Evolutionary conservation across 2,888 invertebrate species (phyloP), one percentile per base, ranked within the genome.

Genomic region (Trissolcus brochymenae): DNA sequence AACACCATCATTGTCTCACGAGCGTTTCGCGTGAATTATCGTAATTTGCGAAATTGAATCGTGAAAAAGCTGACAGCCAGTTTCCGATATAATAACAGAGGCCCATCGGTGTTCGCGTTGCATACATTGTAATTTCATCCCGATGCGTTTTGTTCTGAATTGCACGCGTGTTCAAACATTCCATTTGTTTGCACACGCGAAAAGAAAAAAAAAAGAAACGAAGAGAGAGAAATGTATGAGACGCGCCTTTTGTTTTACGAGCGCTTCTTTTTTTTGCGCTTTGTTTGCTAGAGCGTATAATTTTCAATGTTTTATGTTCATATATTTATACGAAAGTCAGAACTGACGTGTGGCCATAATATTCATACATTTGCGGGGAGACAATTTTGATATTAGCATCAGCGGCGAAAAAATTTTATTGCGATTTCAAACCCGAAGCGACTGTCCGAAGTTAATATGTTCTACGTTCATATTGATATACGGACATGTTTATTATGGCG

Each of bases 61-160:
- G 76, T 66, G 64, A 76, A 76, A 76, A 76, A 70, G 76, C 65
- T 65, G 70, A 76, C 76, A 56, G 55, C 60, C 72, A 61, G 65
- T 67, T 76, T 51, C 62, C 50, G 41, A 60, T 76, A 60, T 76
- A 67, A 72, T 76, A 76, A 76, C 62, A 76, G 72, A 46, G 35
- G n/a, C 53, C 66, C 57, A 60, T 41, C 43, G 29, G 14, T 21
- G 62, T 56, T 51, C 40, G 41, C 29, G 67, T 35, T 19, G 9
- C 46, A 16, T 51, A 62, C 60, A 54, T 61, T 57, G 71, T 61
- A 71, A 76, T 76, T 76, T 70, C 57, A 50, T 35, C 21, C 41
- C 65, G 54, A 60, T 14, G 40, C 46, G 59, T 60, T 29, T 19
- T 35, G 35, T 35, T 9, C 9, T 11, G 17, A 7, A 51, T 21